Percentiles rank a stretch among this genome's conserved stretches.
These are phyloP conservation scores for Clivina fossor DNA, from an alignment of 2,888 invertebrate species.

Conservation along the genomic window DNA sequence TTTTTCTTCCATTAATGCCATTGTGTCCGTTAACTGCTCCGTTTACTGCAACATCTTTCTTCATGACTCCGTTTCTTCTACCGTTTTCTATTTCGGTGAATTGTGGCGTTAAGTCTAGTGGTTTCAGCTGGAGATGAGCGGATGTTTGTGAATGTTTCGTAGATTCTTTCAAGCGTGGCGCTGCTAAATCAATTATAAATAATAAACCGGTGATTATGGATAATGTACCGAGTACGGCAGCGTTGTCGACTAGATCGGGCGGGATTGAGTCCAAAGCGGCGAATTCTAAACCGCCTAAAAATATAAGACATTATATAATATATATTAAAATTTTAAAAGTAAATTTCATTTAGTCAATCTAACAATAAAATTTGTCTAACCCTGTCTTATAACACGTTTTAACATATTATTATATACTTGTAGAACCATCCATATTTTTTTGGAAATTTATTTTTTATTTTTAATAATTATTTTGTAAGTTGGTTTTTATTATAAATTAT, in stretches of 20 bases:
- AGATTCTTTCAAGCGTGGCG: conserved; percentile 56
- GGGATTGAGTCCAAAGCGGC: conserved; percentile 73
- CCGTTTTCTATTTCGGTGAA: conserved; percentile 27
- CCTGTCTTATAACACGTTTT: no score
- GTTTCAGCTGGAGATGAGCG: conserved; percentile 20
- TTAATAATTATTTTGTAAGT: no score
- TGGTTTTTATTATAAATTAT: no score
- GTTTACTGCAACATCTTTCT: conserved; percentile 23
- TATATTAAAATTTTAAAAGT: no score
- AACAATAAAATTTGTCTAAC: no score
- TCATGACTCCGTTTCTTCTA: conserved; percentile 31
- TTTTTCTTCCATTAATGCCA: conserved; percentile 18
- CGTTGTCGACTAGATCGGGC: conserved; percentile 67
- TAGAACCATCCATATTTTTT: no score
- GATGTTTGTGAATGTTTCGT: conserved; percentile 53
- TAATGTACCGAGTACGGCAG: conserved; percentile 68
- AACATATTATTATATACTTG: no score
- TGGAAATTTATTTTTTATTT: no score
- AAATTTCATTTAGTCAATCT: no score
- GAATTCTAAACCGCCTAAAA: conserved; percentile 66
- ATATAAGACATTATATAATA: neutral
- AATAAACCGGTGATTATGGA: conserved; percentile 67
- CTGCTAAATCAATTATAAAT: conserved; percentile 69
- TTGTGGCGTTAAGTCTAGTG: conserved; percentile 15
- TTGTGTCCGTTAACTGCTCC: conserved; percentile 6